Base-by-base conservation (phyloP, 2,797 vertebrate genomes). In the Microctenopoma lineatum region DNA sequence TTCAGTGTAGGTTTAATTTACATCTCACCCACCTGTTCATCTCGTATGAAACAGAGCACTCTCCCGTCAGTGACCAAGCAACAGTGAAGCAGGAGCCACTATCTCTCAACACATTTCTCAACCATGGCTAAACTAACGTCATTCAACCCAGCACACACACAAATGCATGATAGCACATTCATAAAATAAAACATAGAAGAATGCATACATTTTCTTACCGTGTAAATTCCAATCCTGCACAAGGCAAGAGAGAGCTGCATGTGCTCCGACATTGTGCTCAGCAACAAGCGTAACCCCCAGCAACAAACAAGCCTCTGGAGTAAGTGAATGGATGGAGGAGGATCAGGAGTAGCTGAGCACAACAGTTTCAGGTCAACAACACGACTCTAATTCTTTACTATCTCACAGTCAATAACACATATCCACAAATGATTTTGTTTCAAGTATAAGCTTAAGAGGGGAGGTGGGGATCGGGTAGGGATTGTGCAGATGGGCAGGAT, bases 171-270 rank as follows among this genome's bases (percentile, higher is more conserved):
- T 9, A 45, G 26, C 36, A 51, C 34, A 55, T n/a, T 15, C 15
- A n/a, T 14, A 27, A 5, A 29, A 29, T 4, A 29, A 29, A 6
- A 4, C 27, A 75, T 4, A 34, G 52, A 48, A 44, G 46, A 58
- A 25, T 45, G 42, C 21, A 42, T 41, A 10, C 4, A 14, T 81
- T 68, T 66, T 61, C 93, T 97, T 96, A 96, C 96, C 95, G 89
- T 96, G 88, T 96, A 96, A 92, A 96, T 91, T 90, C 95, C 96
- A 93, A 96, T 96, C 94, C 96, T 95, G 94, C 96, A 97, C 92
- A 98, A 88, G 71, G 96, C 96, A 84, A 94, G 91, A 86, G 95
- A 95, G 90, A 98, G 92, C 94, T 95, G 95, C 93, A 96, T 93
- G 94, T 94, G 95, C 86, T 97, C 96, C 93, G 96, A 97, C 95